These are phyloP conservation scores for Pristionchus arcanus DNA, from an alignment of 2,888 invertebrate species.

Conservation along the genomic window DNA sequence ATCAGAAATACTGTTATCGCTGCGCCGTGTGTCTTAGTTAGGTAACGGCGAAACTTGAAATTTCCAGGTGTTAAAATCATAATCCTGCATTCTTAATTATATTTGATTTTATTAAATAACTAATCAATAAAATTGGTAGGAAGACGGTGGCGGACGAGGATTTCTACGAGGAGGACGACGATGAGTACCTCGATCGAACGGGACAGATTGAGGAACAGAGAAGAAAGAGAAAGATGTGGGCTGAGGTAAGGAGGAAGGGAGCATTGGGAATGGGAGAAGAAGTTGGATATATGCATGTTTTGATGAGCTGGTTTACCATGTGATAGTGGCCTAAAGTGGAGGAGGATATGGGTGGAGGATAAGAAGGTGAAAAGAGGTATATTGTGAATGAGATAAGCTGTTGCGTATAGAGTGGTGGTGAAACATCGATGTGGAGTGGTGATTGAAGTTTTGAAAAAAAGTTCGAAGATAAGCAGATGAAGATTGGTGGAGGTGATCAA, in stretches of 20 bases:
- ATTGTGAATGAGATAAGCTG: background rate
- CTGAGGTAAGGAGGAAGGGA: conserved; percentile 59
- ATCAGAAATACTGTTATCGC: too few relatives aligned
- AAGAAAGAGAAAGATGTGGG: conserved; percentile 85
- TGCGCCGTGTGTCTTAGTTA: too few relatives aligned
- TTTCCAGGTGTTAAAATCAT: too few relatives aligned
- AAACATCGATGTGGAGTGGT: too few relatives aligned
- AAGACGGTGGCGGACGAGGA: conserved; percentile 84
- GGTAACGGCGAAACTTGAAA: too few relatives aligned
- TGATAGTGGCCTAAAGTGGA: too few relatives aligned
- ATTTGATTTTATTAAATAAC: background rate
- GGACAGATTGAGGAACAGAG: conserved; percentile 93
- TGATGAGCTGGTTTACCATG: too few relatives aligned
- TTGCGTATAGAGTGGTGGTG: too few relatives aligned
- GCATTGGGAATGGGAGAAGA: background rate
- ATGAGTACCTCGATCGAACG: conserved; percentile 94
- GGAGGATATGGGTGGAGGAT: background rate
- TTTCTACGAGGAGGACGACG: conserved; percentile 95
- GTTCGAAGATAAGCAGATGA: background rate
- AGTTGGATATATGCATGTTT: background rate
- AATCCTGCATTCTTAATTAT: too few relatives aligned
- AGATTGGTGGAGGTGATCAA: too few relatives aligned
- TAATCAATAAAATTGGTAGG: background rate
- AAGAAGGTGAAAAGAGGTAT: background rate
- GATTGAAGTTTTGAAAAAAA: background rate